These are phyloP conservation scores for Cranoglanis bouderius DNA, from an alignment of 2,113 vertebrate species.

Conservation along the genomic window DNA sequence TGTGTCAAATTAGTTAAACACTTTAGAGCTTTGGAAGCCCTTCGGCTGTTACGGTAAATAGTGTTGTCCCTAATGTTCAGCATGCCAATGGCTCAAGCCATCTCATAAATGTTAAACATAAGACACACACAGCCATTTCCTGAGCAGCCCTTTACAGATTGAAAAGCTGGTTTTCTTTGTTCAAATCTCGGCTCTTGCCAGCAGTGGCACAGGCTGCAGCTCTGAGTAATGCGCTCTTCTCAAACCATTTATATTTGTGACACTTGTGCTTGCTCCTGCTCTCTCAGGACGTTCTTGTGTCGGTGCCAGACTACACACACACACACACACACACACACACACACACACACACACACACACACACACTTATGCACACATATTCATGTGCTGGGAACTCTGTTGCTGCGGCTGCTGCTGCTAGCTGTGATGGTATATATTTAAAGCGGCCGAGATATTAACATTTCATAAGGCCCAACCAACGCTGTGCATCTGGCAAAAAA, in stretches of 20 bases:
- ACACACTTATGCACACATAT: constrained; percentile 18
- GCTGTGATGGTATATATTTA: constrained; percentile 66
- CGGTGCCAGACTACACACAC: constrained; percentile 58
- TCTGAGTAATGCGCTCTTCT: constrained; percentile 64
- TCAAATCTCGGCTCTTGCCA: constrained; percentile 61
- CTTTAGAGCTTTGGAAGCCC: background rate
- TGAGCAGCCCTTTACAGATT: constrained; percentile 2
- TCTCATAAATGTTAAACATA: constrained; percentile 1
- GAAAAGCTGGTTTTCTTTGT: constrained; percentile 62
- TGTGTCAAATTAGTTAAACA: background rate
- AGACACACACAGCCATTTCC: constrained; percentile 9
- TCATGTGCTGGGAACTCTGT: constrained; percentile 54
- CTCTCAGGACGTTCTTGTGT: constrained; percentile 64
- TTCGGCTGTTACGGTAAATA: background rate
- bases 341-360: constrained; percentile 36
- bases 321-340: constrained; percentile 32
- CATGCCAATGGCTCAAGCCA: background rate
- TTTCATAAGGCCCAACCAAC: constrained; percentile 67
- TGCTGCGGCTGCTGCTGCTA: constrained; percentile 52
- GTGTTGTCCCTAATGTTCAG: background rate
- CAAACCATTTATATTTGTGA: constrained; percentile 67
- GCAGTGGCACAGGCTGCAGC: constrained; percentile 61
- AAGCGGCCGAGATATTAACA: constrained; percentile 66
- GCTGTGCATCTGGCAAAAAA: constrained; percentile 57
- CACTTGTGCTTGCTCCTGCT: constrained; percentile 54